These are phyloP conservation scores for Plemyria rubiginata DNA, from an alignment of 2,888 invertebrate genomes.

Conservation along the genomic window DNA sequence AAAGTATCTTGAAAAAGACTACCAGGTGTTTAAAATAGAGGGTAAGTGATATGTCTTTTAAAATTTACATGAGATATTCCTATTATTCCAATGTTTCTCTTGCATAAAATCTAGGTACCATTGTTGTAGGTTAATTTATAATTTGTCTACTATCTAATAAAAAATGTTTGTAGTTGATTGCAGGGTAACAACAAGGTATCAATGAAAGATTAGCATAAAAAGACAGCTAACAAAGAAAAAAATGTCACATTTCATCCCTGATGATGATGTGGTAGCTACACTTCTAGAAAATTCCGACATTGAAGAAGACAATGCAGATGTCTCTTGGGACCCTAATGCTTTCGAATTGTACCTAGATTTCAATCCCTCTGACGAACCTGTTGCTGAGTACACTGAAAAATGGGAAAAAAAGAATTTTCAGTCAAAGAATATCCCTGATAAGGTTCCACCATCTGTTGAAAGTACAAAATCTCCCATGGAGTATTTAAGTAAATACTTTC, in stretches of 20 bases:
- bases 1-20: too few relatives aligned
- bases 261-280: slow-evolving; percentile 31
- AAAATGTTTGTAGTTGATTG: not conserved
- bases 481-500: slow-evolving; percentile 30
- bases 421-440: slow-evolving; percentile 24
- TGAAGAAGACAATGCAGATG: slow-evolving; percentile 27
- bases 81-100: not conserved
- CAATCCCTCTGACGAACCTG: slow-evolving; percentile 15
- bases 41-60: too few relatives aligned
- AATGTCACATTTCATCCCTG: slow-evolving; percentile 25
- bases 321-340: slow-evolving; percentile 23
- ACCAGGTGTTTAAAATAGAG: too few relatives aligned
- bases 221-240: not conserved
- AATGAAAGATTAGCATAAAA: not conserved
- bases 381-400: slow-evolving; percentile 8
- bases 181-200: not conserved
- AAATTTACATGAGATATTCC: too few relatives aligned
- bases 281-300: slow-evolving; percentile 41
- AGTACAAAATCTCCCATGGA: slow-evolving; percentile 28
- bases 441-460: slow-evolving; percentile 18
- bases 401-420: slow-evolving; percentile 29
- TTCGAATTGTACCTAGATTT: slow-evolving; percentile 27
- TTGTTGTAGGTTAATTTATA: too few relatives aligned
- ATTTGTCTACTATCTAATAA: too few relatives aligned
- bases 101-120: not conserved